Base-by-base conservation (phyloP, 2,888 invertebrate genomes). In the Ischnura elegans region DNA sequence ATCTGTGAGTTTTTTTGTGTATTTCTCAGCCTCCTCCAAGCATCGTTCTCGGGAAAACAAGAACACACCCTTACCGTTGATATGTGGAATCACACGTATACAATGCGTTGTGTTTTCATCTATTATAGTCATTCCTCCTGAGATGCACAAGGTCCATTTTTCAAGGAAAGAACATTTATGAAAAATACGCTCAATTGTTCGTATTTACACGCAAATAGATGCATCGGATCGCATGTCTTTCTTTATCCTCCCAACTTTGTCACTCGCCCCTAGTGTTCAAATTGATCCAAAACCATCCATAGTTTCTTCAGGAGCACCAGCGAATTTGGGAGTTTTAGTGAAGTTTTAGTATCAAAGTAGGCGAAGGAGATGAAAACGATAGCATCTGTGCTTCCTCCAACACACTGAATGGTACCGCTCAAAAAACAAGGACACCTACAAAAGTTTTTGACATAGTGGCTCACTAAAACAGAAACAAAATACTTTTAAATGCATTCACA, bases 61-160 rank as follows among this genome's bases (percentile, higher is more conserved):
- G 66, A n/a, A 61, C 19, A 90, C 76, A 90, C 90, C 43, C 61
- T 61, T 61, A 76, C 76, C 45, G 90, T 42, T 90, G 90, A 90
- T 90, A 90, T 90, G 90, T 90, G 66, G 66, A 90, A 90, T 61
- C 90, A 90, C 90, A 90, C 90, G 90, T 90, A 90, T 90, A 90
- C 90, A 61, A 55, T 61, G 90, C 90, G 43, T 61, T 90, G 43
- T 43, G 42, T 61, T n/a, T n/a, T n/a, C n/a, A n/a, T n/a, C n/a
- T n/a, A n/a, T n/a, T n/a, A n/a, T n/a, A n/a, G n/a, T n/a, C 25
- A 43, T 43, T 90, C 76, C 90, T 90, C 90, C 90, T 90, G 90
- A 66, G 90, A 66, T 90, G 90, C 61, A 55, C 87, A 51, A 55
- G 87, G 42, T 61, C 42, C 43, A 43, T 90, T 43, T n/a, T 61